A percentile compares a stretch with the other conserved stretches of the same genome.
phyloP scores from a whole-genome alignment of 2,888 invertebrate genomes.

The Sphaeridia pumilis region DNA sequence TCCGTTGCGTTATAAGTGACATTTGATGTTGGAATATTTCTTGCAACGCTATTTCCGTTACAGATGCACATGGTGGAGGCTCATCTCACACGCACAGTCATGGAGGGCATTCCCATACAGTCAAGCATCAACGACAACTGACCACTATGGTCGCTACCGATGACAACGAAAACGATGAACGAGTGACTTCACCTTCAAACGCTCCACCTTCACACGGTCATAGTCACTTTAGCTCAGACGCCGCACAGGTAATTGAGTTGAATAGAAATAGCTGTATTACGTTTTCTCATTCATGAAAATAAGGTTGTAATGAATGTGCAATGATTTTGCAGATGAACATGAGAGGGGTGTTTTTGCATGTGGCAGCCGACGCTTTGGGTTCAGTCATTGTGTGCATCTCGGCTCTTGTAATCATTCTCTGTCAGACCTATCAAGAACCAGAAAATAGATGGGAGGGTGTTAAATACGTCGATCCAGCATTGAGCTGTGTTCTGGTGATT shows the following conservation, averaged over 20 bases:
- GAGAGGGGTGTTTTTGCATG: slow-evolving; percentile 98
- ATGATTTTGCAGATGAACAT: slow-evolving; percentile 88
- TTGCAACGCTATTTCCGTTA: too few species aligned
- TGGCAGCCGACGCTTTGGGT: slow-evolving; percentile 92
- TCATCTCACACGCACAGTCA: slow-evolving; percentile 44
- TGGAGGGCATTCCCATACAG: slow-evolving; percentile 32
- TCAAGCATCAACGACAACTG: slow-evolving; percentile 40
- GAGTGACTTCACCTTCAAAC: slow-evolving; percentile 46
- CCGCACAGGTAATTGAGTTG: slow-evolving; percentile 31
- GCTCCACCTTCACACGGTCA: slow-evolving; percentile 40
- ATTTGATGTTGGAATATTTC: background rate
- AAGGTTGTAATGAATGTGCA: too few species aligned
- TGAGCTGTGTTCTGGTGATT: slow-evolving; percentile 77
- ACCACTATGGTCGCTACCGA: slow-evolving; percentile 47
- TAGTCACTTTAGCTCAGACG: slow-evolving; percentile 39
- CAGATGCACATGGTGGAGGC: slow-evolving; percentile 54
- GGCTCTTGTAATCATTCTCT: slow-evolving; percentile 53
- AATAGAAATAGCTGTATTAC: too few species aligned
- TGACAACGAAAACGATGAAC: slow-evolving; percentile 58
- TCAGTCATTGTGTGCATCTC: slow-evolving; percentile 83
- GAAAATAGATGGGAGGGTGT: slow-evolving; percentile 56
- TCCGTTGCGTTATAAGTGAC: too few species aligned
- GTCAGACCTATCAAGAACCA: too few species aligned
- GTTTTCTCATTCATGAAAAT: too few species aligned
- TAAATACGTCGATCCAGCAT: slow-evolving; percentile 85